Percentiles rank a stretch among this genome's conserved stretches.
phyloP scores from a whole-genome alignment of 2,797 vertebrate species.

The Catamblyrhynchus diadema region DNA sequence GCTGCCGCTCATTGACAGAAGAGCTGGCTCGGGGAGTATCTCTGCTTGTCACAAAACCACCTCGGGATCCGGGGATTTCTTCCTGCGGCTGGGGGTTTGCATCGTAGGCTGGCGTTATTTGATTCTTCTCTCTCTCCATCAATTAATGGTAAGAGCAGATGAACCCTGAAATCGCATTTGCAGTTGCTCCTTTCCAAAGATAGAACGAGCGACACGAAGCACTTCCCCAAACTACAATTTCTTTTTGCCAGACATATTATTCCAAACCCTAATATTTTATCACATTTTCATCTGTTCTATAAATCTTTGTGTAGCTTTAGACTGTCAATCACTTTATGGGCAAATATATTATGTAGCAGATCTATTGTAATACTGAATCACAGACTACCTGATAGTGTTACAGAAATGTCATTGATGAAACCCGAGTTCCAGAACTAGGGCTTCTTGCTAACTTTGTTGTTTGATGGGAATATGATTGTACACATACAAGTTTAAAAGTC shows the following conservation, averaged over 20 bases:
- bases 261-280: not conserved
- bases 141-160: not conserved
- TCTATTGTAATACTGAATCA: not conserved
- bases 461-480: not conserved
- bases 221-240: not conserved
- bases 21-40: not conserved
- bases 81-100: not conserved
- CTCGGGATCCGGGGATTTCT: not conserved
- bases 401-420: not conserved
- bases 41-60: not conserved
- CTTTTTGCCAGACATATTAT: not conserved
- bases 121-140: not conserved
- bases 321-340: not conserved
- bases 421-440: not conserved
- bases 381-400: not conserved
- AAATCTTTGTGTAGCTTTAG: not conserved
- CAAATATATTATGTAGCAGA: not conserved
- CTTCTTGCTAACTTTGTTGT: not conserved
- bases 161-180: not conserved
- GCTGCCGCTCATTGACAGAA: not conserved
- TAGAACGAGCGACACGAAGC: accelerated
- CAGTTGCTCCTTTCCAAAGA: not conserved
- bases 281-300: not conserved
- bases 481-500: not conserved
- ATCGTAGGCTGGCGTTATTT: not conserved